Base-by-base conservation (phyloP, 2,888 invertebrate species). In the Drosophila hamatofila region DNA sequence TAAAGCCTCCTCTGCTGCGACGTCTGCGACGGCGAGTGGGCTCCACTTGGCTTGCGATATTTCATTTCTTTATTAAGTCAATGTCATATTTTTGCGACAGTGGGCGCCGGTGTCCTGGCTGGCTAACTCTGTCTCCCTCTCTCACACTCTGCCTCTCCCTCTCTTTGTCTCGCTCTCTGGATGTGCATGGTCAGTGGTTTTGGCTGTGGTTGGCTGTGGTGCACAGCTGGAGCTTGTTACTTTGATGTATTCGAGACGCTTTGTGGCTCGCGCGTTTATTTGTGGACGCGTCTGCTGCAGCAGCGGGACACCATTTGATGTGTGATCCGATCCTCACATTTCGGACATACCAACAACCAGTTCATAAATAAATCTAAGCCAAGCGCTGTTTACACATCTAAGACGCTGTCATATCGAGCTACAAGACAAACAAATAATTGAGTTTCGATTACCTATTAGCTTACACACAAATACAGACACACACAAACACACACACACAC, bases 11-110 rank as follows among this genome's bases (percentile, higher is more conserved):
- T 23, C 65, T 25, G 27, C 30, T 33, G 33, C 23, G 16, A 1
- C 25, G 1, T 16, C 39, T 14, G 51, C 25, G 37, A 44, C 57
- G 60, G 49, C 67, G 71, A 72, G 68, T 78, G 74, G 75, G 69
- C 66, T 81, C 33, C 72, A 73, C 75, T 72, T 70, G 70, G 62
- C 48, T 41, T 42, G 80, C 84, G 72, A 90, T 90, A 88, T 90
- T 91, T 91, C 91, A 91, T 91, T 90, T 88, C 90, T 91, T 91
- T 91, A 91, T 91, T 91, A 91, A 90, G 82, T 89, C 81, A 88
- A 83, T 89, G 80, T 88, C 76, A 84, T 80, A 88, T 81, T 79
- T 83, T 83, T 71, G 80, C 67, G 79, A 71, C 76, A 72, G 79
- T 84, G 79, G 87, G 84, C 89, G 87, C 80, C 81, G 67, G 72